Evolutionary conservation across 2,797 vertebrate species (phyloP), one percentile per base, ranked within the genome.

Genomic region (Coreius guichenoti): DNA sequence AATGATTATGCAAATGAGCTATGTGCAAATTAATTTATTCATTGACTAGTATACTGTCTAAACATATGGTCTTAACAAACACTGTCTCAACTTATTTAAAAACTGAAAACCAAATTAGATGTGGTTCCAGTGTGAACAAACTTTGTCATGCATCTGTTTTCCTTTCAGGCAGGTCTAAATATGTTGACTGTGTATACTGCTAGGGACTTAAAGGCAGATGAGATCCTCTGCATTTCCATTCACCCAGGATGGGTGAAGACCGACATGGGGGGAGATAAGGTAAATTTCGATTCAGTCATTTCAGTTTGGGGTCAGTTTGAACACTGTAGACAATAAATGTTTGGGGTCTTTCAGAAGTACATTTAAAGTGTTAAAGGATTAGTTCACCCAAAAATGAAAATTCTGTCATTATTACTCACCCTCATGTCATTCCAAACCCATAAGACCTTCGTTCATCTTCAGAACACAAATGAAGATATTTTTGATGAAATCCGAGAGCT

Each of bases 191-290:
- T 80, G n/a, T 91, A 91, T 8, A 75, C 87, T 5, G 45, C 89
- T 21, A 80, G 31, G 4, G 91, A 91, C 73, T 73, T 93, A 49
- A 88, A 85, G 82, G 82, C 74, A 33, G 91, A 93, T 0, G 88
- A 84, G 68, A 94, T 93, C 75, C 89, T 93, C 87, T 91, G 91
- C 68, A 80, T 87, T 7, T 7, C 78, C 63, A 72, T 91, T 73
- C 91, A 92, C 68, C 91, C 91, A 23, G 87, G 88, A 61, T 92
- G 91, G 89, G 91, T 93, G 11, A 86, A 82, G 58, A 90, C 90
- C 0, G 92, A 91, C 63, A 90, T 91, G 91, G 92, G 91, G 47
- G 92, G 91, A 75, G 23, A 88, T 13, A 13, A 76, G 13, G 92
- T 92, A 85, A 90, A 90, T 68, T 67, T 49, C 6, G 56, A 49